phyloP scores from a whole-genome alignment of 2,113 vertebrate species.

The Phyllopteryx taeniolatus region DNA sequence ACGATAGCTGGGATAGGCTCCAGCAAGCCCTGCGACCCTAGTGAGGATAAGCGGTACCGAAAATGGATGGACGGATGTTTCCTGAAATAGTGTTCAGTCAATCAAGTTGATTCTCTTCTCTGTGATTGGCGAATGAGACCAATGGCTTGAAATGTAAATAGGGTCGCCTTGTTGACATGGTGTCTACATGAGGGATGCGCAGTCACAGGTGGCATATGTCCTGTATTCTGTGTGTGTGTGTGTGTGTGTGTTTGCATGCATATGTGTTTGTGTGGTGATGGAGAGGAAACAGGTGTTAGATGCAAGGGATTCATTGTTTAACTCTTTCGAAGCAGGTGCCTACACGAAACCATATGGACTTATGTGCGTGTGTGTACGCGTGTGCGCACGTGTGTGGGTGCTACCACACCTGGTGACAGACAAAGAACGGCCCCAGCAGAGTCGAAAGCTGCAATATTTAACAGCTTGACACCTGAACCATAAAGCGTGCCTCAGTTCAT shows the following conservation, averaged over 20 bases:
- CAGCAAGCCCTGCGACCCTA: too few species aligned
- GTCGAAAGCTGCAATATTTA: conserved; percentile 57
- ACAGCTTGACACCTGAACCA: conserved; percentile 61
- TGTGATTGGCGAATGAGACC: conserved; percentile 19
- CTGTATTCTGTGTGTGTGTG: conserved; percentile 20
- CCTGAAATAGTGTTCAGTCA: conserved; percentile 25
- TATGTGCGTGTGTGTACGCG: conserved; percentile 22
- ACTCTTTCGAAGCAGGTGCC: conserved; percentile 34
- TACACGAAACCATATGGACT: background rate
- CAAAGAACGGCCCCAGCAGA: conserved; percentile 16
- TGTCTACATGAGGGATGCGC: background rate
- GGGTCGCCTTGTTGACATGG: conserved; percentile 8
- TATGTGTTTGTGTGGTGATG: conserved; percentile 8
- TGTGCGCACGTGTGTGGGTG: conserved; percentile 8
- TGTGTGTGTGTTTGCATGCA: background rate
- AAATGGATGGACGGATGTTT: background rate
- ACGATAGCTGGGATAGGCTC: too few species aligned
- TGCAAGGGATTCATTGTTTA: conserved; percentile 43
- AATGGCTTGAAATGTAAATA: conserved; percentile 11
- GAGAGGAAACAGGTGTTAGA: conserved; percentile 57
- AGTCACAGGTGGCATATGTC: conserved; percentile 39
- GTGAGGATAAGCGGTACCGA: too few species aligned
- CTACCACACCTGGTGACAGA: conserved; percentile 16
- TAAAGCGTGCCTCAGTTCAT: conserved; percentile 44
- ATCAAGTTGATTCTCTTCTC: conserved; percentile 14